Conservation (phyloP, 2,113 vertebrate genomes). For the Poeciliopsis prolifica region DNA sequence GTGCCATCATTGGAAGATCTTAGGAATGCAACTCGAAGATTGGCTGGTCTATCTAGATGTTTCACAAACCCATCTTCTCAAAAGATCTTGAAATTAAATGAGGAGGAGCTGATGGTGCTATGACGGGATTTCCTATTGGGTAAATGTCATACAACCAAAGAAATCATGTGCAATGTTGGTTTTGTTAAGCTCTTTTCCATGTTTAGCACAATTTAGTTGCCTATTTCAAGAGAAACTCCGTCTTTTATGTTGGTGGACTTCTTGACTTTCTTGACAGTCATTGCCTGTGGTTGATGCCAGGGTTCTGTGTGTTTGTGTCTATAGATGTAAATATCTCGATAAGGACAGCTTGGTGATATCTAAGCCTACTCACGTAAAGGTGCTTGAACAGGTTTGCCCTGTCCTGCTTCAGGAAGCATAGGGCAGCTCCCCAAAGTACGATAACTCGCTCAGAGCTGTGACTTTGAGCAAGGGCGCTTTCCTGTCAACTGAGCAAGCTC, state of each 20-base stretch:
- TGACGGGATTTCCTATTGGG: too few relatives aligned
- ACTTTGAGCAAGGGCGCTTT: constrained; percentile 54
- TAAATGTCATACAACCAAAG: background rate
- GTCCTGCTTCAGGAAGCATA: constrained; percentile 31
- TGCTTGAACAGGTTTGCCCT: constrained; percentile 34
- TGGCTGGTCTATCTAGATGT: too few relatives aligned
- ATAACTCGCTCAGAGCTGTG: constrained; percentile 50
- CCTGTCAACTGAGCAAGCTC: constrained; percentile 29
- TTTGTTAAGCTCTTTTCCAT: background rate
- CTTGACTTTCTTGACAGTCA: constrained; percentile 2
- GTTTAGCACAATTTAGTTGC: background rate
- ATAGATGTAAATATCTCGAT: background rate
- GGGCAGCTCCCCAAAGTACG: constrained; percentile 42
- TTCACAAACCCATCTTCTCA: too few relatives aligned
- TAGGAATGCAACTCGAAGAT: too few relatives aligned
- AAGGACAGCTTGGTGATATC: background rate
- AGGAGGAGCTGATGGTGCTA: too few relatives aligned
- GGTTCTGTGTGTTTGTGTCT: constrained; percentile 7
- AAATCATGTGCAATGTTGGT: background rate
- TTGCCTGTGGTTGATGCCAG: constrained; percentile 12
- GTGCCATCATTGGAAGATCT: too few relatives aligned
- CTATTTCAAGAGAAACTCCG: background rate
- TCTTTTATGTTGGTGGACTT: background rate
- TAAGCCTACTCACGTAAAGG: background rate
- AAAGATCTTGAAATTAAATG: too few relatives aligned